Conservation (phyloP, 2,888 invertebrate genomes). For the Galerucella nymphaeae region DNA sequence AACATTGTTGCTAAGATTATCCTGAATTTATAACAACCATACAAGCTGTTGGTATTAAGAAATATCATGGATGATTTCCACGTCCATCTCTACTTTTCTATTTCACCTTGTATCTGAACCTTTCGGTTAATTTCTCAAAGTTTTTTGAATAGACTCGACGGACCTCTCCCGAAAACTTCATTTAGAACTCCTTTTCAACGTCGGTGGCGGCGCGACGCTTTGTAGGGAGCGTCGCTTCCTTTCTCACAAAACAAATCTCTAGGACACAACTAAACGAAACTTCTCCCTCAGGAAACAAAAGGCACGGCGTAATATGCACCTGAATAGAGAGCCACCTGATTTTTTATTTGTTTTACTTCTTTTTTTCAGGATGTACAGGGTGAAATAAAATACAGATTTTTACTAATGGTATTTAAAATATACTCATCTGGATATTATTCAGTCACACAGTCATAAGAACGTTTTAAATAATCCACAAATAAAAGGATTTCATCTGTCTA, state of each 20-base stretch:
- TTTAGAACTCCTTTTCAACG: slow-evolving; percentile 6
- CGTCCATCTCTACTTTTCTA: neutral
- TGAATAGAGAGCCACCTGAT: slow-evolving; percentile 22
- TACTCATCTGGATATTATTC: no score
- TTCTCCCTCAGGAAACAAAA: slow-evolving; percentile 27
- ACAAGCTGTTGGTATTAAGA: no score
- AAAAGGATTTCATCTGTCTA: no score
- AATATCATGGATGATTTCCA: no score
- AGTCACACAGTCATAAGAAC: no score
- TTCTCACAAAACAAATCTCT: slow-evolving; percentile 24
- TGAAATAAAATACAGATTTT: neutral
- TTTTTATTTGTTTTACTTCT: slow-evolving; percentile 11
- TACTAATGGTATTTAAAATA: no score
- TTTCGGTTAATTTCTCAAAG: slow-evolving; percentile 11
- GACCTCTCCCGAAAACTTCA: slow-evolving; percentile 29
- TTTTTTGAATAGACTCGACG: slow-evolving; percentile 8
- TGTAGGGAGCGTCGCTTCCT: slow-evolving; percentile 19
- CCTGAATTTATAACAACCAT: no score
- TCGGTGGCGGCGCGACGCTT: slow-evolving; percentile 7
- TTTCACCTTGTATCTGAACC: slow-evolving; percentile 2
- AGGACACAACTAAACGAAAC: slow-evolving; percentile 22
- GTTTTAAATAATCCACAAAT: no score
- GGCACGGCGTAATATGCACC: slow-evolving; percentile 18
- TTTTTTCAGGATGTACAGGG: neutral
- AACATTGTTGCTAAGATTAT: no score